phyloP scores from a whole-genome alignment of 1,140 invertebrate genomes.

The Conus ventricosus region DNA sequence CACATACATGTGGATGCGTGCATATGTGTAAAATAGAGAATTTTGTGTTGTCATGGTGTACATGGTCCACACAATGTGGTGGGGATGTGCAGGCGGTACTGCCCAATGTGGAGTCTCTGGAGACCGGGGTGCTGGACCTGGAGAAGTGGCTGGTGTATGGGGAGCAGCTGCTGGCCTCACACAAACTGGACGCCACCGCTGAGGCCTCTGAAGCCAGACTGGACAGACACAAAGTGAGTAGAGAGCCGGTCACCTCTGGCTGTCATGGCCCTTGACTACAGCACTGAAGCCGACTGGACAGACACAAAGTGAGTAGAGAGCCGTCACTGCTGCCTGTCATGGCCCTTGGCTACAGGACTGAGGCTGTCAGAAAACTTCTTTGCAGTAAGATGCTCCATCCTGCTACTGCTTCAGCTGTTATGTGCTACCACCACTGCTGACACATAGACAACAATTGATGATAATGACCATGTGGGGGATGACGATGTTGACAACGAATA shows the following conservation, averaged over 20 bases:
- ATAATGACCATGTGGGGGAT: too few relatives aligned
- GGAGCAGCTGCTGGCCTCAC: constrained; percentile 82
- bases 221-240: constrained; percentile 84
- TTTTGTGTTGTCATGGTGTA: too few relatives aligned
- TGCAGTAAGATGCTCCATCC: too few relatives aligned
- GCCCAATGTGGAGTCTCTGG: constrained; percentile 82
- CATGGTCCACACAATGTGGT: neutral
- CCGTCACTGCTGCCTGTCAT: too few relatives aligned
- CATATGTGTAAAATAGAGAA: too few relatives aligned
- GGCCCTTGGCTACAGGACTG: constrained; percentile 82
- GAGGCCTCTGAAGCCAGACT: constrained; percentile 85
- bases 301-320: constrained; percentile 81
- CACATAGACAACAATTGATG: too few relatives aligned
- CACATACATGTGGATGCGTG: too few relatives aligned
- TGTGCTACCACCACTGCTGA: too few relatives aligned
- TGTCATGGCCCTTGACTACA: constrained; percentile 80
- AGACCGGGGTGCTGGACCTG: constrained; percentile 90
- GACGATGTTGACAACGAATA: too few relatives aligned
- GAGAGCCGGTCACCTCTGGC: too few relatives aligned
- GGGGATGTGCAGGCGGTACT: neutral
- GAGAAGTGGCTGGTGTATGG: constrained; percentile 89
- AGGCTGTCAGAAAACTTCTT: constrained; percentile 74
- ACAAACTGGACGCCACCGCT: constrained; percentile 81
- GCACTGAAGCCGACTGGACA: constrained; percentile 85
- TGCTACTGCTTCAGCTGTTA: too few relatives aligned